phyloP scores from a whole-genome alignment of 1,140 invertebrate genomes.

The Rhysida immarginata region DNA sequence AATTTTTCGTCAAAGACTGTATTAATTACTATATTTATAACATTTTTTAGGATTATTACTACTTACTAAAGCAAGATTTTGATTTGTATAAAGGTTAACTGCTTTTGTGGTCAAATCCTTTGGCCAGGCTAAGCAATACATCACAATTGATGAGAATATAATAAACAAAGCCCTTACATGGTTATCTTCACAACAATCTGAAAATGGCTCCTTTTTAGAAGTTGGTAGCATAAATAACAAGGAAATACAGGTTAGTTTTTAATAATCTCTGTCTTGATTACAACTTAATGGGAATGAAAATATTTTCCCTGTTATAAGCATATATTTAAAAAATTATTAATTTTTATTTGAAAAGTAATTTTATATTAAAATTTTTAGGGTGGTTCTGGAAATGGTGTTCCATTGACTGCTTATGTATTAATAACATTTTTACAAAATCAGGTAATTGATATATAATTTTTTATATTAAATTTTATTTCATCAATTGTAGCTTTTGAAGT shows the following conservation, averaged over 20 bases:
- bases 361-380: too few relatives aligned
- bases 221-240: constrained; percentile 55
- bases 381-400: constrained; percentile 48
- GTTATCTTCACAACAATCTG: constrained; percentile 53
- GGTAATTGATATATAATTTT: too few relatives aligned
- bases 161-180: constrained; percentile 59
- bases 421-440: constrained; percentile 56
- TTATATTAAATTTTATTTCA: too few relatives aligned
- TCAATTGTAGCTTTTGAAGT: too few relatives aligned
- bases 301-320: too few relatives aligned
- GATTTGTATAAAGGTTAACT: constrained; percentile 54
- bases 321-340: too few relatives aligned
- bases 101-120: constrained; percentile 83
- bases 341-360: too few relatives aligned
- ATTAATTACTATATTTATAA: too few relatives aligned
- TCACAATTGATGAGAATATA: constrained; percentile 55
- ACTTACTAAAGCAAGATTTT: background rate
- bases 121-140: constrained; percentile 58
- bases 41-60: background rate
- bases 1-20: too few relatives aligned
- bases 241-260: constrained; percentile 61
- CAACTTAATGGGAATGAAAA: too few relatives aligned
- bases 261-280: too few relatives aligned
- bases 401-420: constrained; percentile 68
- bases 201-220: constrained; percentile 72